Base-by-base conservation (phyloP, 2,888 invertebrate species). In the Cremastinae sp. region DNA sequence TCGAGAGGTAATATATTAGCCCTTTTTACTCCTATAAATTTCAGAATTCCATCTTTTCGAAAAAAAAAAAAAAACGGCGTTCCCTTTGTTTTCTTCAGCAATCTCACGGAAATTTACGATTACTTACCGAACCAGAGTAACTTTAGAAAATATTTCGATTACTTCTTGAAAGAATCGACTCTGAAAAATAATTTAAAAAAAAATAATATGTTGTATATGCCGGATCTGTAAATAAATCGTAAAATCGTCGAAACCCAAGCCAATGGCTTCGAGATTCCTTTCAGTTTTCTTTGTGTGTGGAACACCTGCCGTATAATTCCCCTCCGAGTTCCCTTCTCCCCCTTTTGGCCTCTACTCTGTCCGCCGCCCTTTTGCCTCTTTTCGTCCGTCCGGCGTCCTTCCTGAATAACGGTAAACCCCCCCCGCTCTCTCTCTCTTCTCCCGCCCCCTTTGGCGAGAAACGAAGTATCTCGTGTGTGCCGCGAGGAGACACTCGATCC, bases 301-400 rank as follows among this genome's bases (percentile, higher is more conserved):
- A 87, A 87, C 86, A 86, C 86, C 86, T 86, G 86, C 84, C 83
- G 81, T 82, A 64, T 64, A 80, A 81, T 82, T 82, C 84, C 84
- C 82, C 84, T 80, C 83, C 84, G 83, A 58, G 68, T 80, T 78
- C 80, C 79, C 74, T 64, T 54, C 71, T 66, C 65, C 65, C 65
- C 56, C 71, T 53, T 43, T 75, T 54, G 49, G 75, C 70, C 80
- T 47, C 65, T 28, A 20, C 45, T 69, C 12, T 61, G 47, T 68
- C 22, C 61, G 70, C 22, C 61, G 70, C 54, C 62, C 70, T 61
- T 66, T 74, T 74, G 51, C 75, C 43, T 64, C 62, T 54, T 65
- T 53, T 61, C 74, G 72, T 61, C 49, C 75, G 70, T 74, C 73
- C 72, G 58, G 79, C 80, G 79, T 82, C 80, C 81, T 85, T 82